Evolutionary conservation across 2,797 vertebrate species (phyloP).

Genomic region (Syndactyla subalaris): DNA sequence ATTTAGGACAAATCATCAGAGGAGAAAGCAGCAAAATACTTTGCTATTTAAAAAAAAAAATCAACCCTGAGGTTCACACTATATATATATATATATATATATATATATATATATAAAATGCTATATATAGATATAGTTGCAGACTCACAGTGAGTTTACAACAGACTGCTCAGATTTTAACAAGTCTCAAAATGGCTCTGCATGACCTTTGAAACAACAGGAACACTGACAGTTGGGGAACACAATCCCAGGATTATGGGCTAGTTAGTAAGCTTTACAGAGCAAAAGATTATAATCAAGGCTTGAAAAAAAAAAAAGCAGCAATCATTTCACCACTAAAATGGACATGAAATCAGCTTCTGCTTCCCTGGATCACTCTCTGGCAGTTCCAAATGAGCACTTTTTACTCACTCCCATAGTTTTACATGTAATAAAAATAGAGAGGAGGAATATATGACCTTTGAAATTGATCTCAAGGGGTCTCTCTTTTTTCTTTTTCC

Average conservation of each 20-base stretch:
- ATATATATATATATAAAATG: not conserved
- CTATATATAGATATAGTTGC: not conserved
- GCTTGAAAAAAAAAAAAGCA: not conserved
- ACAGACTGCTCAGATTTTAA: not conserved
- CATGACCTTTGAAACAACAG: not conserved
- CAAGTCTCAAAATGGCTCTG: not conserved
- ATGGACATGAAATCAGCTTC: conserved; percentile 1
- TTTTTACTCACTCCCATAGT: conserved; percentile 20
- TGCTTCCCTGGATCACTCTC: not conserved
- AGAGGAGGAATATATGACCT: conserved; percentile 30
- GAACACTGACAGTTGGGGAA: not conserved
- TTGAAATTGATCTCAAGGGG: conserved; percentile 3
- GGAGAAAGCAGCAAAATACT: not conserved
- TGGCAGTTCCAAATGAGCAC: conserved; percentile 4
- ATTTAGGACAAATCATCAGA: not conserved
- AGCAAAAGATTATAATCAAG: not conserved
- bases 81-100: not conserved
- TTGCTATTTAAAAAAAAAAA: not conserved
- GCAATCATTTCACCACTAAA: not conserved
- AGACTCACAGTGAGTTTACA: not conserved
- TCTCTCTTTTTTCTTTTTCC: not conserved
- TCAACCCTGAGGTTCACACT: not conserved
- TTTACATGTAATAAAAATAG: conserved; percentile 5
- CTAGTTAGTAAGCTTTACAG: not conserved
- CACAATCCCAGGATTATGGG: not conserved